phyloP scores from a whole-genome alignment of 1,140 invertebrate genomes.

The Ceratosolen fusciceps region DNA sequence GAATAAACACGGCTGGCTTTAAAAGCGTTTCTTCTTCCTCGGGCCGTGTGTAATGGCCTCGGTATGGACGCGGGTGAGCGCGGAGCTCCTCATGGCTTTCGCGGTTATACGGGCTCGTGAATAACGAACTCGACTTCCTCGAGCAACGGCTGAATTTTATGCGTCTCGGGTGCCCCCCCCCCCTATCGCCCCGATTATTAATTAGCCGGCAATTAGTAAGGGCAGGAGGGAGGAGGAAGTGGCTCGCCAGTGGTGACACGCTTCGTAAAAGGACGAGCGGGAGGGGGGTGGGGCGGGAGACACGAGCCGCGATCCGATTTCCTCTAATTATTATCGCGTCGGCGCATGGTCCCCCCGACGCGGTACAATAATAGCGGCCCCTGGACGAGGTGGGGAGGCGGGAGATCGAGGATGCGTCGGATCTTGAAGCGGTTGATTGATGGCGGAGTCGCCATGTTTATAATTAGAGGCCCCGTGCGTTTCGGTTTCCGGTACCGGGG shows the following conservation, averaged over 20 bases:
- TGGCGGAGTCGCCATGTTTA: constrained; percentile 49
- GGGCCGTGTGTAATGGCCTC: too few relatives aligned
- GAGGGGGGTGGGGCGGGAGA: constrained; percentile 1
- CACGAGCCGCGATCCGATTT: constrained; percentile 46
- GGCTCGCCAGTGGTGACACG: not conserved
- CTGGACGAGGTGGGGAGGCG: constrained; percentile 28
- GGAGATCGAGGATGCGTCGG: constrained; percentile 28
- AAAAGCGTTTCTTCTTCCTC: too few relatives aligned
- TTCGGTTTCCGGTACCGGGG: constrained; percentile 43
- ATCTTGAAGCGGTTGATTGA: constrained; percentile 49
- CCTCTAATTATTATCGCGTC: constrained; percentile 40
- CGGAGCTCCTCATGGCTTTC: too few relatives aligned
- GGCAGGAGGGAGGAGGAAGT: too few relatives aligned
- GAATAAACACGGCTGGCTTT: too few relatives aligned
- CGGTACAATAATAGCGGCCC: constrained; percentile 53
- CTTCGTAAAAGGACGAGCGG: not conserved
- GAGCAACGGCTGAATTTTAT: not conserved
- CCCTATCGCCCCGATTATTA: not conserved
- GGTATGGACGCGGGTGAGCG: too few relatives aligned
- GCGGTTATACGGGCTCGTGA: not conserved
- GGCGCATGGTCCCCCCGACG: not conserved
- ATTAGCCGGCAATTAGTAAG: too few relatives aligned
- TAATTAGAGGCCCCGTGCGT: constrained; percentile 44
- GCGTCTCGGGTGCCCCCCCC: not conserved
- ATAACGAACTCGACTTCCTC: not conserved